A percentile compares a stretch with the other conserved stretches of the same genome.
Evolutionary conservation across 2,888 invertebrate genomes (phyloP).

Genomic region (Baccha elongata): DNA sequence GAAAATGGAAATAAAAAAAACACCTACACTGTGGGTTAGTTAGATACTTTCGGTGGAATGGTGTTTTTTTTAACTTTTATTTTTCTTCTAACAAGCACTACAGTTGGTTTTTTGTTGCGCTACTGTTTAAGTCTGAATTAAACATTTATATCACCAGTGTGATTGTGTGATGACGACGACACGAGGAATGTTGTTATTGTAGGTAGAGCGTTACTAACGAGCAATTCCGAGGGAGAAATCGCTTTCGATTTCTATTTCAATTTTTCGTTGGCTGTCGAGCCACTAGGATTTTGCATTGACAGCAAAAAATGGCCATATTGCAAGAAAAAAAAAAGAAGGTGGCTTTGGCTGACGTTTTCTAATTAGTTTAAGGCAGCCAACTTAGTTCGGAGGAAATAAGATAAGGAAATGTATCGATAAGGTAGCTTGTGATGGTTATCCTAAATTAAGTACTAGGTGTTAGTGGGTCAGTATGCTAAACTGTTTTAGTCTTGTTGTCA

Average conservation of each 20-base stretch:
- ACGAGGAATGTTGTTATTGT: slow-evolving; percentile 60
- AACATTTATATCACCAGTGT: slow-evolving; percentile 28
- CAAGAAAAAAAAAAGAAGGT: slow-evolving; percentile 1
- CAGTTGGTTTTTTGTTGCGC: slow-evolving; percentile 49
- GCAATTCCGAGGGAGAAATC: slow-evolving; percentile 49
- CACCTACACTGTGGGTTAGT: slow-evolving; percentile 52
- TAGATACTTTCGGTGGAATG: slow-evolving; percentile 11
- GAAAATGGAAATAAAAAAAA: slow-evolving; percentile 44
- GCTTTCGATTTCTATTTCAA: slow-evolving; percentile 65
- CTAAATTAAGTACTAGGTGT: too few species aligned
- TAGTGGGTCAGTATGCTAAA: too few species aligned
- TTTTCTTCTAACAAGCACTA: slow-evolving; percentile 28
- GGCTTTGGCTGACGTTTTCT: slow-evolving; percentile 32
- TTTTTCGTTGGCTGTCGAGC: slow-evolving; percentile 42
- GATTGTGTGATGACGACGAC: slow-evolving; percentile 52
- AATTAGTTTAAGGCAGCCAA: slow-evolving; percentile 34
- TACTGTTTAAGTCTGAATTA: slow-evolving; percentile 41
- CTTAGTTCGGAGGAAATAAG: slow-evolving; percentile 3
- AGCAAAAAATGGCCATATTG: neutral
- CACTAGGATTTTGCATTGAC: slow-evolving; percentile 37
- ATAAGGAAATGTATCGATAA: slow-evolving; percentile 21
- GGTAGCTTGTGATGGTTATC: too few species aligned
- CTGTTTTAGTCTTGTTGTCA: too few species aligned
- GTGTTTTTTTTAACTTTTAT: slow-evolving; percentile 14
- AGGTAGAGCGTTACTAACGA: slow-evolving; percentile 58